A percentile compares a stretch with the other conserved stretches of the same genome.
phyloP scores from a whole-genome alignment of 2,888 invertebrate species.

The Parnassius smintheus region DNA sequence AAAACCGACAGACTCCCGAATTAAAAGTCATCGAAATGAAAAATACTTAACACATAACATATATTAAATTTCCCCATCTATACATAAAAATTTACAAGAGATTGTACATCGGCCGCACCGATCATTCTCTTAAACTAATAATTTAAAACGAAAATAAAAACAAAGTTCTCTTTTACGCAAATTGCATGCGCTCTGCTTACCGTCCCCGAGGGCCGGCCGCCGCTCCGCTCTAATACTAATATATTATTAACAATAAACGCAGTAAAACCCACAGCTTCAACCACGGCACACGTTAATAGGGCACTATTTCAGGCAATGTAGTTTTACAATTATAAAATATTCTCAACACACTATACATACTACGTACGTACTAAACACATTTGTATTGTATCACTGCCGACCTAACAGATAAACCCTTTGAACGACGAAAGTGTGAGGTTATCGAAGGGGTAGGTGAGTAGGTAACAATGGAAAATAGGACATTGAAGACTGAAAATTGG shows the following conservation, averaged over 20 bases:
- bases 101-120: constrained; percentile 68
- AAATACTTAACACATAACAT: constrained; percentile 68
- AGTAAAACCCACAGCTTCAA: constrained; percentile 47
- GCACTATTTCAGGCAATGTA: constrained; percentile 70
- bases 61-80: constrained; percentile 77
- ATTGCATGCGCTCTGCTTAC: constrained; percentile 34
- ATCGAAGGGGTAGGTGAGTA: neutral
- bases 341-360: constrained; percentile 46
- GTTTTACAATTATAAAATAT: constrained; percentile 45
- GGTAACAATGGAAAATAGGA: neutral
- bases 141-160: constrained; percentile 53
- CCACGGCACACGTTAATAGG: constrained; percentile 67
- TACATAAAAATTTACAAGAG: constrained; percentile 78
- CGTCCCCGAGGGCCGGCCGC: constrained; percentile 40
- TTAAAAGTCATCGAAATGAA: constrained; percentile 47
- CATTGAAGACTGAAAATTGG: neutral
- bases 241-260: constrained; percentile 36
- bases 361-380: constrained; percentile 58
- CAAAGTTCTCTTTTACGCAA: constrained; percentile 36
- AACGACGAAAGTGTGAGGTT: constrained; percentile 40
- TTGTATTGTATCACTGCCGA: constrained; percentile 65
- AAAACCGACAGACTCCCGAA: constrained; percentile 42
- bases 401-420: constrained; percentile 40
- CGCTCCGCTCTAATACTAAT: constrained; percentile 32
- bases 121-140: constrained; percentile 53